Conservation (phyloP, 2,113 vertebrate species). For the Neogobius melanostomus region DNA sequence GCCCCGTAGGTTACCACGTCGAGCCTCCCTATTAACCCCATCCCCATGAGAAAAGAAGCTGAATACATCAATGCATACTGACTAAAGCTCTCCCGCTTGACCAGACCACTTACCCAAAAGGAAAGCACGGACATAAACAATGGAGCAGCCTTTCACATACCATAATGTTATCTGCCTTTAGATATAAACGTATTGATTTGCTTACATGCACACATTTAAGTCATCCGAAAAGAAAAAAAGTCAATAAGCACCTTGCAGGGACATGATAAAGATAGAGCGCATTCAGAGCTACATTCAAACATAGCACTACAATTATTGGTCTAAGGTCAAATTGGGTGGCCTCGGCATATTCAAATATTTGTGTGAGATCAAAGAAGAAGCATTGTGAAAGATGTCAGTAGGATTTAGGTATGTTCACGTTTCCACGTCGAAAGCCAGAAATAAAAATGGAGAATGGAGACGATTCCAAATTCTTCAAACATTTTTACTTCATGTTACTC, state of each 20-base stretch:
- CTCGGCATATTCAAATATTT: not conserved
- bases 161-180: slow-evolving; percentile 37
- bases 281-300: slow-evolving; percentile 29
- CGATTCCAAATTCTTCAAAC: too few species aligned
- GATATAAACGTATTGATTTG: slow-evolving; percentile 62
- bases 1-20: slow-evolving; percentile 37
- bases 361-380: not conserved
- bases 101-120: slow-evolving; percentile 13
- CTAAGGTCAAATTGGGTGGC: slow-evolving; percentile 9
- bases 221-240: slow-evolving; percentile 30
- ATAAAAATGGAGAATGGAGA: too few species aligned
- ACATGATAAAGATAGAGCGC: slow-evolving; percentile 48
- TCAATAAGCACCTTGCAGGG: slow-evolving; percentile 62
- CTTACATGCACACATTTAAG: slow-evolving; percentile 47
- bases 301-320: slow-evolving; percentile 8
- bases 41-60: slow-evolving; percentile 1
- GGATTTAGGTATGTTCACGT: not conserved
- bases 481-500: too few species aligned
- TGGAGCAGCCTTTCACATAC: slow-evolving; percentile 38
- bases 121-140: slow-evolving; percentile 16
- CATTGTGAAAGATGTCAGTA: not conserved
- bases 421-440: not conserved
- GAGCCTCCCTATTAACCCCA: slow-evolving; percentile 26
- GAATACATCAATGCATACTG: slow-evolving; percentile 1
- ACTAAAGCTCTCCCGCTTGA: not conserved